A percentile compares a stretch with the other conserved stretches of the same genome.
These are phyloP conservation scores for Eilema sororculum DNA, from an alignment of 2,888 invertebrate genomes.

Conservation along the genomic window DNA sequence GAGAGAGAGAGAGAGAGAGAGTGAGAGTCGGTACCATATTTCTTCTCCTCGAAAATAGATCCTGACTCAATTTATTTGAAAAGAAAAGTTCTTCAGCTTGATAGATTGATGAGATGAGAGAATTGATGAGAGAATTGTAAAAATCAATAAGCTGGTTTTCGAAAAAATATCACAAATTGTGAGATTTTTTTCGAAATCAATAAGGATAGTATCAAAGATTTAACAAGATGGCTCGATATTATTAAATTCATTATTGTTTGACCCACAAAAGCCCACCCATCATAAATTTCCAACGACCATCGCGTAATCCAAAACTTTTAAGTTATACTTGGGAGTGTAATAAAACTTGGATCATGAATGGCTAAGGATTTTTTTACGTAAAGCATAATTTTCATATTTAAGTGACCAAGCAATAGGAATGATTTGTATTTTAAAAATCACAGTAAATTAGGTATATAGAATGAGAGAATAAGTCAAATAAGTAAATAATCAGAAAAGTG, in stretches of 20 bases:
- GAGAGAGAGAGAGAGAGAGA: no score
- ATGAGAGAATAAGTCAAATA: background rate
- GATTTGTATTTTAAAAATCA: background rate
- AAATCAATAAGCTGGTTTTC: no score
- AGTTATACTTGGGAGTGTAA: constrained; percentile 55
- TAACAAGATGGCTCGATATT: background rate
- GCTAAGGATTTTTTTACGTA: constrained; percentile 20
- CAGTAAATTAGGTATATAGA: background rate
- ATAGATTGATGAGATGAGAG: no score
- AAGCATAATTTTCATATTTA: constrained; percentile 27
- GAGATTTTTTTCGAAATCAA: background rate
- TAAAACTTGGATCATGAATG: constrained; percentile 55
- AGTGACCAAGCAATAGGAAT: background rate
- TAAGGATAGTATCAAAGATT: background rate
- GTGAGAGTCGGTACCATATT: no score
- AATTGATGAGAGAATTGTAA: no score
- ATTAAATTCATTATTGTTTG: constrained; percentile 15
- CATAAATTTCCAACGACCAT: constrained; percentile 22
- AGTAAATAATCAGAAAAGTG: background rate
- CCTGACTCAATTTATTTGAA: no score
- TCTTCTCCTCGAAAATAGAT: no score
- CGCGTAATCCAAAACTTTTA: constrained; percentile 47
- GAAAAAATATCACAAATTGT: no score
- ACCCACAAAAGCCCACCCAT: constrained; percentile 23
- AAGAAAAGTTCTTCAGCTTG: no score